Evolutionary conservation across 2,797 vertebrate genomes (phyloP), one percentile per base, ranked within the genome.

Genomic region (Clarias pachynema): DNA sequence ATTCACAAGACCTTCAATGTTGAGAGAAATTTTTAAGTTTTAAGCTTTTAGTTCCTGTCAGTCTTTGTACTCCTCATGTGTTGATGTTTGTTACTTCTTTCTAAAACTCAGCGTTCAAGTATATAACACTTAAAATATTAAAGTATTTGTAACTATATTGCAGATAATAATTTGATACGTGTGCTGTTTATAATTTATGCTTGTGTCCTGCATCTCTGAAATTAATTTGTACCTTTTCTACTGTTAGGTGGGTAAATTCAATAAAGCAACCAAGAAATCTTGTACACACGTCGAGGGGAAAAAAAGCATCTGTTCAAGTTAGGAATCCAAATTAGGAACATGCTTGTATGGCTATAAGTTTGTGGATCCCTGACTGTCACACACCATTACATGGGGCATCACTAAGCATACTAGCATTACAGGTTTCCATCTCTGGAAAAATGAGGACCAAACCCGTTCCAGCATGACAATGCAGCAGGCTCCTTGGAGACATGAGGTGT

Each of bases 171-270:
- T 22, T 26, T n/a, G 77, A 40, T 24, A n/a, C 12, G 12, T 34
- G 34, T 34, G 34, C 34, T 34, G 34, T 34, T 34, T 34, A 34
- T 34, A 16, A 77, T 20, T 34, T 24, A 34, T 10, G 4, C 24
- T 62, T n/a, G 6, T 34, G 26, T 24, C 29, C 12, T 1, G 8
- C 2, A 9, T 40, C 60, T 44, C 78, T 20, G 60, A 65, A 37
- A 20, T 65, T 15, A 26, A 65, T 80, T 65, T 80, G 60, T 80
- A 80, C 14, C 24, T 80, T 80, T 80, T 65, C 60, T 80, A 65
- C 60, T 65, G 60, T 65, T 15, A 40, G 22, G 18, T 80, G 40
- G 6, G 34, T 62, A 59, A 78, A 60, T 44, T 40, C 34, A 80
- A 49, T 8, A 63, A 79, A 79, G 24, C 24, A 63, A n/a, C 37